Evolutionary conservation across 2,797 vertebrate genomes (phyloP).

Genomic region (Gymnodraco acuticeps): DNA sequence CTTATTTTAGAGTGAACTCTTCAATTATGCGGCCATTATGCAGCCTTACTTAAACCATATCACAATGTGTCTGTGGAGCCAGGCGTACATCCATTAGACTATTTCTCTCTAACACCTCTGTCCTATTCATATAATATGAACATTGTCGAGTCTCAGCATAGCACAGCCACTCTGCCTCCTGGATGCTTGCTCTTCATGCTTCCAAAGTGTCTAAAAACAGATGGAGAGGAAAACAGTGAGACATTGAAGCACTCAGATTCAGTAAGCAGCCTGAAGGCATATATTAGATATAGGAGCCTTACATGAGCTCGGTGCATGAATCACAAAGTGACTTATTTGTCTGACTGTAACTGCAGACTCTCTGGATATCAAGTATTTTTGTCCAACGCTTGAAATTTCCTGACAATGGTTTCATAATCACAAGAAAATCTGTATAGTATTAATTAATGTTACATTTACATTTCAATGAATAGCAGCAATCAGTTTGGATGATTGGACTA

Average conservation of each 20-base stretch:
- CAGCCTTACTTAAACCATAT: conserved; percentile 43
- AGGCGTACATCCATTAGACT: conserved; percentile 56
- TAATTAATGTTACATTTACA: conserved; percentile 23
- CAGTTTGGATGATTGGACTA: not conserved
- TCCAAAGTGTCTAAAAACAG: conserved; percentile 83
- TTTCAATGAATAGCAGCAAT: conserved; percentile 21
- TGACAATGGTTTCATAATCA: not conserved
- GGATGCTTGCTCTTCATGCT: conserved; percentile 80
- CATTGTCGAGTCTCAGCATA: conserved; percentile 65
- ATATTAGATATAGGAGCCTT: conserved; percentile 58
- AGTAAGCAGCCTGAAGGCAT: conserved; percentile 54
- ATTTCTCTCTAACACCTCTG: conserved; percentile 48
- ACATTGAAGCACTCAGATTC: conserved; percentile 52
- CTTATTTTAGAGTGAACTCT: conserved; percentile 55
- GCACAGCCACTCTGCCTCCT: conserved; percentile 73
- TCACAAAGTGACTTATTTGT: conserved; percentile 63
- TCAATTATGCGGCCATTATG: conserved; percentile 62
- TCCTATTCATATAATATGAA: conserved; percentile 46
- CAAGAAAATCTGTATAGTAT: conserved; percentile 1
- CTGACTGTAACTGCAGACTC: conserved; percentile 38
- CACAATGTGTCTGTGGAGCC: conserved; percentile 35
- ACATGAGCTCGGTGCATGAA: conserved; percentile 62
- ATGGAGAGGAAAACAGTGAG: conserved; percentile 60
- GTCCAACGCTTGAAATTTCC: conserved; percentile 26
- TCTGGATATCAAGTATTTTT: conserved; percentile 40